phyloP scores from a whole-genome alignment of 2,797 vertebrate species.

The Pristis pectinata region DNA sequence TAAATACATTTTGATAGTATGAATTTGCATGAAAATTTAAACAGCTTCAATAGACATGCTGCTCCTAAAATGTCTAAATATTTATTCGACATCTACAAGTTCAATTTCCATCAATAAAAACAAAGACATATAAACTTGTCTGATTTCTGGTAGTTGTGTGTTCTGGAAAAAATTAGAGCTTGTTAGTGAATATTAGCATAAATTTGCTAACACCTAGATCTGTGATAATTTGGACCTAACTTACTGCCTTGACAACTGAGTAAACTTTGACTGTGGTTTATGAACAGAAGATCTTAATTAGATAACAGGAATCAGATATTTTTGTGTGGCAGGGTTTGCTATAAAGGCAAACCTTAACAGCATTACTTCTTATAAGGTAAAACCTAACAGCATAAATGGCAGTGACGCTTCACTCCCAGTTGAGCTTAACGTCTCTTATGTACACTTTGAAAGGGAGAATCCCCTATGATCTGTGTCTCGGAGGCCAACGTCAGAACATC shows the following conservation, averaged over 20 bases:
- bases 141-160: neutral
- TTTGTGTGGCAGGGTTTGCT: no score
- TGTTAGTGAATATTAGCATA: neutral
- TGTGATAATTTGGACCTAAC: neutral
- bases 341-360: no score
- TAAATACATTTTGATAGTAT: neutral
- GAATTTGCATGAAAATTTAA: neutral
- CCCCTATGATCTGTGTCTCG: no score
- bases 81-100: neutral
- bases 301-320: neutral
- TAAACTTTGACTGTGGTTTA: neutral
- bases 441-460: no score
- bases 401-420: no score
- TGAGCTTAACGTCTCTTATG: no score
- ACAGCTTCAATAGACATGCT: neutral
- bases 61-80: neutral
- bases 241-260: neutral
- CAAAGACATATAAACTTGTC: neutral
- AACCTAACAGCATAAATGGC: no score
- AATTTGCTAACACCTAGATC: neutral
- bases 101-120: neutral
- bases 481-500: no score
- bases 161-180: neutral
- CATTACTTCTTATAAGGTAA: no score
- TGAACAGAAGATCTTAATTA: neutral